Conservation (phyloP, 2,797 vertebrate genomes). For the Decapterus maruadsi region DNA sequence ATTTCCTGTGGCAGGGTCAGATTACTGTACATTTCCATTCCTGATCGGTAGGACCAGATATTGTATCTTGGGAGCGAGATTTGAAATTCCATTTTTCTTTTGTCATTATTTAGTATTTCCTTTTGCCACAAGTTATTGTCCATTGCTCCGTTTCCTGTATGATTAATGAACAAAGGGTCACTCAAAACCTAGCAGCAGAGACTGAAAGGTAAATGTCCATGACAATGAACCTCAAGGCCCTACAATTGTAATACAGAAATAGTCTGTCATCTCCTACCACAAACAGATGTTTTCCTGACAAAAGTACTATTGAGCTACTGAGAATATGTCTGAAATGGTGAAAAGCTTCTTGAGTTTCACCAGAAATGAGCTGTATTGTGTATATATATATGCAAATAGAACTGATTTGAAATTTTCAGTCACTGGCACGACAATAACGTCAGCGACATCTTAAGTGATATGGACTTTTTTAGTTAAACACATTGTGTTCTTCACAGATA, state of each 20-base stretch:
- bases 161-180: too few species aligned
- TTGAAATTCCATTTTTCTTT: not conserved
- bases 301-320: too few species aligned
- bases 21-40: conserved; percentile 6
- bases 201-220: too few species aligned
- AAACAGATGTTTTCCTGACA: too few species aligned
- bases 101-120: not conserved
- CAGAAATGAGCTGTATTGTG: not conserved
- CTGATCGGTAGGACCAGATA: conserved; percentile 5
- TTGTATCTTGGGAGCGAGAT: not conserved
- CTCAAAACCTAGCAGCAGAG: too few species aligned
- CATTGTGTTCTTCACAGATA: conserved; percentile 84
- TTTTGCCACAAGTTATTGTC: not conserved
- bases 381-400: not conserved
- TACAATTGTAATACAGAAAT: too few species aligned
- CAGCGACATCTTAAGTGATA: not conserved
- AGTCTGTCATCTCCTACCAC: too few species aligned
- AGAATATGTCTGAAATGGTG: too few species aligned
- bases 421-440: not conserved
- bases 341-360: too few species aligned
- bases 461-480: not conserved
- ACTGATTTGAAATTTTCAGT: too few species aligned
- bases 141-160: not conserved
- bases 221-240: too few species aligned
- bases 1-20: conserved; percentile 32